Conservation (phyloP, 1,140 invertebrate species). For the Mamestra configurata region DNA sequence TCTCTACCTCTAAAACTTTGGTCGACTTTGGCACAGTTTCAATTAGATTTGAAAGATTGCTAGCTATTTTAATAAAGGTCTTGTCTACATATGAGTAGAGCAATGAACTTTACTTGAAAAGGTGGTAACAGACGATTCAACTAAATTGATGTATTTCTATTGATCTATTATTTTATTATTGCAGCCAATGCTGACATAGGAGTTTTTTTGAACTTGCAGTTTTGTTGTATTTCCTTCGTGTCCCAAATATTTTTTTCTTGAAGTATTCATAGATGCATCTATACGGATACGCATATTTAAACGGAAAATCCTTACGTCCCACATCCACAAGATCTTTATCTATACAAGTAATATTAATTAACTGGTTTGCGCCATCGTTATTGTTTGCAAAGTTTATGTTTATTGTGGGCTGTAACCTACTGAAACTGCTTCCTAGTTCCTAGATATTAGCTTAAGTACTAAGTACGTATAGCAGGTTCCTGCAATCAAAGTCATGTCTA, state of each 20-base stretch:
- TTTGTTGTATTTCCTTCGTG: no score
- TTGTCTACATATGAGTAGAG: neutral
- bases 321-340: conserved; percentile 18
- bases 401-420: conserved; percentile 30
- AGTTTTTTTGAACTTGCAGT: no score
- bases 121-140: neutral
- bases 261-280: neutral
- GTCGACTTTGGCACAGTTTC: neutral
- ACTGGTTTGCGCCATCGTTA: conserved; percentile 17
- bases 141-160: neutral
- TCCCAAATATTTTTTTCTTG: neutral
- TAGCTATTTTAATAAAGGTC: neutral
- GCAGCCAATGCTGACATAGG: no score
- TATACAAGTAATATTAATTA: conserved; percentile 39
- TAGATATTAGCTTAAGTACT: conserved; percentile 1
- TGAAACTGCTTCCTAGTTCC: conserved; percentile 45
- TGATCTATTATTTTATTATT: no score
- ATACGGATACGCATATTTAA: conserved; percentile 23
- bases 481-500: neutral
- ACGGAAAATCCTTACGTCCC: conserved; percentile 41
- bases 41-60: neutral
- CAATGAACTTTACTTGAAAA: conserved; percentile 5
- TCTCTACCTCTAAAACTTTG: neutral
- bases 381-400: conserved; percentile 42
- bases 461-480: neutral